These are phyloP conservation scores for Salarias fasciatus DNA, from an alignment of 2,797 vertebrate species.

Conservation along the genomic window DNA sequence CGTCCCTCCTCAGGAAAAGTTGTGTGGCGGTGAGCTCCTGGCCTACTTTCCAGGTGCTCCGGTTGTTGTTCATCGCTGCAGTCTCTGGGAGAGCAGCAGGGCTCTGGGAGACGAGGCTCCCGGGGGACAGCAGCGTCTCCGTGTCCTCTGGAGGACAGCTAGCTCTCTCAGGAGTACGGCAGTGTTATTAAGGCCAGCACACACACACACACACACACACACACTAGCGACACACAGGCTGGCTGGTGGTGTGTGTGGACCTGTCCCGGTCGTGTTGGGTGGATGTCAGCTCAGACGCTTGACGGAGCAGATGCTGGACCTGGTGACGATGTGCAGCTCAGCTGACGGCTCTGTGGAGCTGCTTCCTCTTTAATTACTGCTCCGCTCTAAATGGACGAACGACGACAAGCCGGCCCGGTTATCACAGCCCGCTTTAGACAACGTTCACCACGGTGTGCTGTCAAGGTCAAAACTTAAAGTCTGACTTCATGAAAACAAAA, in stretches of 20 bases:
- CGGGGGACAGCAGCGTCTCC: conserved; percentile 47
- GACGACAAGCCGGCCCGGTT: too few relatives aligned
- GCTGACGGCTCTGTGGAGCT: too few relatives aligned
- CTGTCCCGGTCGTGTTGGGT: too few relatives aligned
- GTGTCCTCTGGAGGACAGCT: conserved; percentile 61
- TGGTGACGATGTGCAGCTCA: too few relatives aligned
- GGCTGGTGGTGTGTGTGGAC: not conserved
- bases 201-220: not conserved
- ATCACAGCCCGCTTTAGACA: too few relatives aligned
- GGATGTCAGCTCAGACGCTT: too few relatives aligned
- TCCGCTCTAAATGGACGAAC: too few relatives aligned
- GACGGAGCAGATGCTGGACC: too few relatives aligned
- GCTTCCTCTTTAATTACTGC: too few relatives aligned
- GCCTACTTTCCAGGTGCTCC: conserved; percentile 77
- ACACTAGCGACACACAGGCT: not conserved
- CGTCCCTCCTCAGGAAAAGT: conserved; percentile 51
- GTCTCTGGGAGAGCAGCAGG: conserved; percentile 58
- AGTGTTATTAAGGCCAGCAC: conserved; percentile 55
- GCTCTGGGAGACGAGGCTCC: conserved; percentile 67
- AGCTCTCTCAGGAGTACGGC: conserved; percentile 53
- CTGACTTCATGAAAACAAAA: too few relatives aligned
- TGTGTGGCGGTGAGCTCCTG: conserved; percentile 63
- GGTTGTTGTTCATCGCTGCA: conserved; percentile 77
- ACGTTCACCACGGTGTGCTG: too few relatives aligned
- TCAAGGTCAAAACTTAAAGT: too few relatives aligned